These are phyloP conservation scores for Patella vulgata DNA, from an alignment of 1,140 invertebrate genomes.

Conservation along the genomic window DNA sequence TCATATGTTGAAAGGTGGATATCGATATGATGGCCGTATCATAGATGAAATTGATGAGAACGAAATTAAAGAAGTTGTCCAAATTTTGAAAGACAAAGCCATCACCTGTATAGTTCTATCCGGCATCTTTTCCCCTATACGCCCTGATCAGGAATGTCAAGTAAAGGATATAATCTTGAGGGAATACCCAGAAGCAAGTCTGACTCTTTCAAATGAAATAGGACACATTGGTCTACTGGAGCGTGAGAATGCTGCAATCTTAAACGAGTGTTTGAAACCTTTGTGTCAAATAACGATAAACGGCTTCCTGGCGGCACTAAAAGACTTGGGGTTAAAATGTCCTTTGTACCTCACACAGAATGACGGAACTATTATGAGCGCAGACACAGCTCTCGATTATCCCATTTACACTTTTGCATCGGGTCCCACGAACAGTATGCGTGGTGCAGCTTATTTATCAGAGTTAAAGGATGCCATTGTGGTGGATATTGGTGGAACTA, in stretches of 20 bases:
- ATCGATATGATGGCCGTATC: conserved; percentile 51
- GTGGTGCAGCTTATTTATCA: conserved; percentile 59
- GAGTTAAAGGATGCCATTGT: conserved; percentile 53
- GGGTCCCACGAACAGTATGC: conserved; percentile 63
- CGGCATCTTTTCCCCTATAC: conserved; percentile 53
- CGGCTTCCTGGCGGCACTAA: conserved; percentile 47
- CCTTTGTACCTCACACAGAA: conserved; percentile 60
- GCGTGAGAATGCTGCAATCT: conserved; percentile 59
- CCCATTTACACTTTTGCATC: conserved; percentile 61
- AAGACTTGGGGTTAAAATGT: conserved; percentile 44
- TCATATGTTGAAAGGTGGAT: conserved; percentile 54
- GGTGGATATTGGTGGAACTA: conserved; percentile 63
- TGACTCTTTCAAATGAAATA: conserved; percentile 54
- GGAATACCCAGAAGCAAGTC: conserved; percentile 42
- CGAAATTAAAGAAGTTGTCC: conserved; percentile 38
- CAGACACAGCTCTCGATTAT: conserved; percentile 31
- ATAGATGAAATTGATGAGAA: conserved; percentile 40
- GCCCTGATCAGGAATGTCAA: conserved; percentile 43
- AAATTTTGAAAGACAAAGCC: conserved; percentile 29
- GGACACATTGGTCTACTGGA: conserved; percentile 57
- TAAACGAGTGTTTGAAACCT: conserved; percentile 60
- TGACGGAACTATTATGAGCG: conserved; percentile 54
- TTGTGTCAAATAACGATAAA: conserved; percentile 47
- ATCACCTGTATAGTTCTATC: conserved; percentile 49
- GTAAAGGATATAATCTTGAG: conserved; percentile 34